Conservation (phyloP, 2,797 vertebrate species). For the Syngnathus rostellatus region DNA sequence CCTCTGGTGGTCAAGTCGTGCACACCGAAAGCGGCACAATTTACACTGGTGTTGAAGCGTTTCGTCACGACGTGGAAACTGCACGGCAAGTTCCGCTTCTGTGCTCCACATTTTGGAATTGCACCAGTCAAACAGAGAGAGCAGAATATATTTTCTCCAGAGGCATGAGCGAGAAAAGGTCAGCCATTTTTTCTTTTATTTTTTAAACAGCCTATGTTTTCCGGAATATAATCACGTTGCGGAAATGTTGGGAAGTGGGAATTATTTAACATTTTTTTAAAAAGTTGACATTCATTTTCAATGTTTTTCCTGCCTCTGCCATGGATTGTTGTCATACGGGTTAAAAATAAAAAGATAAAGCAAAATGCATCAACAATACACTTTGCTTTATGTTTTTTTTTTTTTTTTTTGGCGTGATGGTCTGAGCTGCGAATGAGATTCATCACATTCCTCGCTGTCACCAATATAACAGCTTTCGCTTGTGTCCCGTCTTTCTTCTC, state of each 20-base stretch:
- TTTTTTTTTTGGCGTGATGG: too few species aligned
- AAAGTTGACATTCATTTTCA: conserved; percentile 24
- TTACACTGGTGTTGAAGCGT: too few species aligned
- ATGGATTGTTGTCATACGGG: background rate
- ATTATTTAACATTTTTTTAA: conserved; percentile 38
- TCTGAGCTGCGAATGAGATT: background rate
- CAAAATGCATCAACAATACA: too few species aligned
- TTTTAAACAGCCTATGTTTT: conserved; percentile 35
- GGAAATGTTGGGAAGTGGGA: conserved; percentile 17
- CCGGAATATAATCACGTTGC: conserved; percentile 47
- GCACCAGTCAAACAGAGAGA: conserved; percentile 10
- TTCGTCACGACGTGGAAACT: too few species aligned
- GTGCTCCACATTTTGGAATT: conserved; percentile 18
- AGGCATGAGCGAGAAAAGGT: conserved; percentile 34
- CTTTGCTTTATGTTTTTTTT: too few species aligned
- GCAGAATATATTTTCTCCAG: conserved; percentile 18
- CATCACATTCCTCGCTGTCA: background rate
- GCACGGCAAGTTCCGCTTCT: too few species aligned
- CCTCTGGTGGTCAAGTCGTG: too few species aligned
- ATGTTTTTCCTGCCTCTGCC: background rate
- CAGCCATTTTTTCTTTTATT: conserved; percentile 35
- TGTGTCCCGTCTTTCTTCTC: background rate
- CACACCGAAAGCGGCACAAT: too few species aligned
- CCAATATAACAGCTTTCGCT: background rate
- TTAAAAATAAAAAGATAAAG: too few species aligned